Evolutionary conservation across 2,113 vertebrate genomes (phyloP).

Genomic region (Periophthalmodon schlosseri): DNA sequence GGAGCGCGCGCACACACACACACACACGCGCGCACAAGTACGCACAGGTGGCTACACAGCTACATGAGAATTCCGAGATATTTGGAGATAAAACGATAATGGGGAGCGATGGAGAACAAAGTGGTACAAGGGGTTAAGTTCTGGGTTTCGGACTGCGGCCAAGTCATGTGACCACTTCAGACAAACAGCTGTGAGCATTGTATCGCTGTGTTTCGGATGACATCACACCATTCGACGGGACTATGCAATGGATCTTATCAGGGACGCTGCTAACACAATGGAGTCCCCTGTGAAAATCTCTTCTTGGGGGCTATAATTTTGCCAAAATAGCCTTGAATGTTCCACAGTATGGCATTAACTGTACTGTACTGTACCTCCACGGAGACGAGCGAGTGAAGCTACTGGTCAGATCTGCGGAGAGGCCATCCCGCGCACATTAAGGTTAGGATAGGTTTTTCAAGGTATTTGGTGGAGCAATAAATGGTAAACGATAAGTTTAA

Average conservation of each 20-base stretch:
- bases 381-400: too few relatives aligned
- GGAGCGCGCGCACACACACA: constrained; percentile 6
- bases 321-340: too few relatives aligned
- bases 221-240: background rate
- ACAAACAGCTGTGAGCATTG: background rate
- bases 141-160: background rate
- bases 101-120: background rate
- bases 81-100: constrained; percentile 11
- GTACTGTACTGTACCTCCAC: too few relatives aligned
- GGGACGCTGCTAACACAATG: too few relatives aligned
- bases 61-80: background rate
- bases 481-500: too few relatives aligned
- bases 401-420: too few relatives aligned
- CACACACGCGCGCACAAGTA: constrained; percentile 1
- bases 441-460: too few relatives aligned
- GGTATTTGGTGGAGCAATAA: too few relatives aligned
- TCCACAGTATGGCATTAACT: too few relatives aligned
- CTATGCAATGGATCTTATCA: background rate
- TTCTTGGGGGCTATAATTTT: too few relatives aligned
- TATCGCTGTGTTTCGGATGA: background rate
- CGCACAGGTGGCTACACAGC: constrained; percentile 18
- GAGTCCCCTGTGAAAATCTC: too few relatives aligned
- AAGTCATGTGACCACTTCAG: background rate
- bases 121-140: background rate
- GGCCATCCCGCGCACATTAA: too few relatives aligned